Evolutionary conservation across 2,888 invertebrate species (phyloP), one percentile per base, ranked within the genome.

Genomic region (Drosophila maculinotata): DNA sequence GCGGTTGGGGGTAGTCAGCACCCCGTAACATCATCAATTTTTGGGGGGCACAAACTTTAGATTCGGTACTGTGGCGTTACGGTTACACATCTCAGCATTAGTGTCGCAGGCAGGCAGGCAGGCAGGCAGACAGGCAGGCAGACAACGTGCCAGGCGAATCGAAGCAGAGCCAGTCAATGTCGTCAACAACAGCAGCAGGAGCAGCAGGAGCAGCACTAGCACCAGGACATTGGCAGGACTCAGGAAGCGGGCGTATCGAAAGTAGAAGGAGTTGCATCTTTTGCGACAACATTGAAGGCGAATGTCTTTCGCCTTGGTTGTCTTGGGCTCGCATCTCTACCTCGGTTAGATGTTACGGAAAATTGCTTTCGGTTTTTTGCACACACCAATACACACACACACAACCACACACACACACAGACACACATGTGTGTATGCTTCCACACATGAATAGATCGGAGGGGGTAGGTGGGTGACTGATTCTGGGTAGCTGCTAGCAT

Each of bases 281-380:
- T 66, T 56, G 59, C 64, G 51, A 42, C 49, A 30, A 56, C 51
- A 54, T 42, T 25, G 66, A 52, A 59, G 78, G 45, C 59, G 44
- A 56, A 67, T 54, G 63, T 85, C 85, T 78, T 83, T 86, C 48
- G 39, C 28, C 17, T 14, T 76, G 48, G 59, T 74, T 72, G 69
- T 71, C 87, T 78, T 84, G 72, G 64, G 69, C 44, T 42, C 28
- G 25, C 45, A 4, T 39, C 73, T 58, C 69, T 52, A 76, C 69
- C 70, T 71, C 74, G 72, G 83, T 82, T 86, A 85, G 84, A 85
- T 86, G 84, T 83, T 86, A 83, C 84, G 87, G 88, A 85, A 85
- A 85, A 85, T 85, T 85, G 84, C 84, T 85, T 86, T 80, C 80
- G 78, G 83, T 86, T 88, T 85, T 88, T 85, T 88, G 81, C 77